Percentiles rank a stretch among this genome's conserved stretches.
Conservation (phyloP, 2,113 vertebrate species). For the Apteryx owenii region DNA sequence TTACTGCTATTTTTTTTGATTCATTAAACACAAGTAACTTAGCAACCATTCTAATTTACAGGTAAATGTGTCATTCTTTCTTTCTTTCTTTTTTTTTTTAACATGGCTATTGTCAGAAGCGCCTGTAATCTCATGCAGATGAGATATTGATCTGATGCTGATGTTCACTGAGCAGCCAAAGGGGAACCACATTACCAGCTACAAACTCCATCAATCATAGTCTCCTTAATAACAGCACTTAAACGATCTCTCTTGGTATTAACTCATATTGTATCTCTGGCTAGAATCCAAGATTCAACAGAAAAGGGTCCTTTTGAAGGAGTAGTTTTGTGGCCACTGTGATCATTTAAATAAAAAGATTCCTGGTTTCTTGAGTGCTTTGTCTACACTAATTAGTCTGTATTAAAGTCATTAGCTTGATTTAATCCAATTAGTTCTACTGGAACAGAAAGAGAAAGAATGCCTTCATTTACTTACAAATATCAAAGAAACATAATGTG, state of each 20-base stretch:
- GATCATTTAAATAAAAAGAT: constrained; percentile 56
- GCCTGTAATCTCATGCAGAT: constrained; percentile 75
- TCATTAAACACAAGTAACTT: neutral
- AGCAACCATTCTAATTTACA: neutral
- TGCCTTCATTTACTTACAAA: constrained; percentile 10
- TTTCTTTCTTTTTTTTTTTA: neutral
- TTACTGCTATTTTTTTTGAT: neutral
- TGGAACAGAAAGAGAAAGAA: neutral
- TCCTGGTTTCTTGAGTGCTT: constrained; percentile 19
- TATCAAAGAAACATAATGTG: neutral
- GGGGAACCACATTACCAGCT: constrained; percentile 68
- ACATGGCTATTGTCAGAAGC: constrained; percentile 61
- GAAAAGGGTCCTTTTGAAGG: constrained; percentile 46
- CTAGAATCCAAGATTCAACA: constrained; percentile 46
- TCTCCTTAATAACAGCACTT: constrained; percentile 73
- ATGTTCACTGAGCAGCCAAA: constrained; percentile 68
- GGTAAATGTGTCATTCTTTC: neutral
- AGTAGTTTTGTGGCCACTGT: constrained; percentile 7
- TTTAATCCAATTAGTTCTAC: constrained; percentile 54
- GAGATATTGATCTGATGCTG: constrained; percentile 74
- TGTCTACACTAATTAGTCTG: constrained; percentile 20
- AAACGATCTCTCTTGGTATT: constrained; percentile 71
- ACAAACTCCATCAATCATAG: constrained; percentile 73
- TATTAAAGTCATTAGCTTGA: constrained; percentile 38
- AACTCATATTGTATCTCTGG: constrained; percentile 66